Percentiles rank a stretch among this genome's conserved stretches.
phyloP scores from a whole-genome alignment of 2,113 vertebrate species.

The Brachyhypopomus gauderio region DNA sequence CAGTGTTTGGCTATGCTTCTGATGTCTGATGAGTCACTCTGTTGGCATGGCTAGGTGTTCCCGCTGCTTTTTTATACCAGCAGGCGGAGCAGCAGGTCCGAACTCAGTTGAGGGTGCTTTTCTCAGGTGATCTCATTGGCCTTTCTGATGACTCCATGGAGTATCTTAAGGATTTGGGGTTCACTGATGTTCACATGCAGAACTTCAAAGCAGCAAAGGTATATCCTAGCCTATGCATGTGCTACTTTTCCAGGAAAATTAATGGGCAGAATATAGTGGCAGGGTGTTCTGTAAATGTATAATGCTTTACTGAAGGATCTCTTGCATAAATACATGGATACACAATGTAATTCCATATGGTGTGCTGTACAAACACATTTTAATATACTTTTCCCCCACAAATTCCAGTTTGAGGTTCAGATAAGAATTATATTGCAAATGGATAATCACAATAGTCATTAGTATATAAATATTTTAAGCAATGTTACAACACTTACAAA shows the following conservation, averaged over 20 bases:
- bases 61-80: slow-evolving; percentile 66
- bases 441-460: no score
- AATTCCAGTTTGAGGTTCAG: no score
- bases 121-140: slow-evolving; percentile 68
- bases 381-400: no score
- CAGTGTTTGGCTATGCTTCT: background rate
- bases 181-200: slow-evolving; percentile 60
- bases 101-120: slow-evolving; percentile 61
- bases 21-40: background rate
- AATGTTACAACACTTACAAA: no score
- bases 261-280: no score
- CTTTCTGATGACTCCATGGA: slow-evolving; percentile 60
- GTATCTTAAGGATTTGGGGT: slow-evolving; percentile 64
- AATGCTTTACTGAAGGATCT: no score
- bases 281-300: no score
- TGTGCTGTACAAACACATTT: no score
- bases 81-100: slow-evolving; percentile 60
- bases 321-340: no score
- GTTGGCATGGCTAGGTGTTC: slow-evolving; percentile 62
- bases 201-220: slow-evolving; percentile 55
- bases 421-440: no score
- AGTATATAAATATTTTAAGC: no score
- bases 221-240: slow-evolving; percentile 44
- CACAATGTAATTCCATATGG: no score
- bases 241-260: background rate